Evolutionary conservation across 2,113 vertebrate genomes (phyloP), one percentile per base, ranked within the genome.

Genomic region (Misgurnus mizolepis): DNA sequence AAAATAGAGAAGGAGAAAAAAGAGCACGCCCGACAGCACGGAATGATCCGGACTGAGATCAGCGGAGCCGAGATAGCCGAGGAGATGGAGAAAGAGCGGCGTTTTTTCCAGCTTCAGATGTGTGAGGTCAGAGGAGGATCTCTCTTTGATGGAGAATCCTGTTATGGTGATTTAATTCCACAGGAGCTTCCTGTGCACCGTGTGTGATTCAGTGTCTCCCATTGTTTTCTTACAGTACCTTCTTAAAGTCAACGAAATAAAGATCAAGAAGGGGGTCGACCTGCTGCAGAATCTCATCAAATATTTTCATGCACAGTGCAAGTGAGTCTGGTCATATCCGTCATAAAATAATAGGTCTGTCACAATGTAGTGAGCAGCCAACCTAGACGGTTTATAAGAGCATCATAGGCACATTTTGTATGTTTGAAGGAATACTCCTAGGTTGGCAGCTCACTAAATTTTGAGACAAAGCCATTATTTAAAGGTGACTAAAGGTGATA

Each of bases 1-100:
- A 99, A 99, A 91, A 98, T 99, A 86, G 98, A 99, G 84, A 99
- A 99, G 89, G 98, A 99, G 90, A 99, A 99, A 89, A 99, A 99
- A 89, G 98, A 99, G 79, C 98, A 99, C 0, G 97, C 98, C 6
- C 94, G 95, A 76, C 94, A 99, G 69, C 98, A 99, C 0, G 98
- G 98, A 10, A 99, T 99, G 98, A 99, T 99, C 86, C 94, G 98
- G 65, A 99, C 97, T 0, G 98, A 99, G 87, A 97, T 99, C 85
- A 99, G 97, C 1, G 98, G 98, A 53, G 98, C 98, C 0, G 98
- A 99, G 88, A 96, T 99, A 6, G 98, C 98, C 0, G 98, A 99
- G 82, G 98, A 99, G 89, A 99, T 99, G 98, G 98, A 99, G 87
- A 99, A 99, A 83, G 98, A 99, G 82, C 91, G 98, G 69, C 91